Conservation (phyloP, 1,140 invertebrate genomes). For the Trichogramma pretiosum region DNA sequence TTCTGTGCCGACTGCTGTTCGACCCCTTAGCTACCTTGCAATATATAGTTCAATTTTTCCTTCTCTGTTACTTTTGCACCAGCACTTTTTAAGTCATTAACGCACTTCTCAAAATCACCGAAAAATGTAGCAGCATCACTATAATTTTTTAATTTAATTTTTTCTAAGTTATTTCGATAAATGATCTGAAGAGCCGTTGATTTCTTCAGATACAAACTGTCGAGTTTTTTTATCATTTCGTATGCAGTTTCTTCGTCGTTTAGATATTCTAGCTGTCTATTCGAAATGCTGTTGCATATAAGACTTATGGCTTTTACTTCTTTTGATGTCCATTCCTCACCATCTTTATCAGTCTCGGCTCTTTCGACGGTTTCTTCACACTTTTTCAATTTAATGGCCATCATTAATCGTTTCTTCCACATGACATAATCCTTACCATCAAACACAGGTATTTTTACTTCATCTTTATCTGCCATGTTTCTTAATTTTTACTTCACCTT, state of each 20-base stretch:
- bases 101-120: conserved; percentile 28
- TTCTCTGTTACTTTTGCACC: conserved; percentile 26
- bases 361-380: not conserved
- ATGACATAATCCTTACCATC: no score
- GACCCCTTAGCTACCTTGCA: no score
- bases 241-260: conserved; percentile 3
- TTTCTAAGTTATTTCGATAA: conserved; percentile 6
- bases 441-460: no score
- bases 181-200: conserved; percentile 10
- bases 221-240: conserved; percentile 12
- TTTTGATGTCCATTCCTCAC: not conserved
- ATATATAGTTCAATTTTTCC: conserved; percentile 32
- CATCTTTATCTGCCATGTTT: no score
- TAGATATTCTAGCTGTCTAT: conserved; percentile 10
- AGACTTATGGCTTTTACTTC: conserved; percentile 4
- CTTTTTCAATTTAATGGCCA: conserved; percentile 15
- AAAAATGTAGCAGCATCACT: conserved; percentile 6
- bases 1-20: no score
- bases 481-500: no score
- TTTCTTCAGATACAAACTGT: conserved; percentile 4
- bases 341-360: not conserved
- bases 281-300: conserved; percentile 8
- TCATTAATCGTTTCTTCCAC: conserved; percentile 13
- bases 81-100: conserved; percentile 28
- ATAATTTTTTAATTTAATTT: conserved; percentile 10